phyloP scores from a whole-genome alignment of 1,140 invertebrate genomes.

The Drosophila mayri region DNA sequence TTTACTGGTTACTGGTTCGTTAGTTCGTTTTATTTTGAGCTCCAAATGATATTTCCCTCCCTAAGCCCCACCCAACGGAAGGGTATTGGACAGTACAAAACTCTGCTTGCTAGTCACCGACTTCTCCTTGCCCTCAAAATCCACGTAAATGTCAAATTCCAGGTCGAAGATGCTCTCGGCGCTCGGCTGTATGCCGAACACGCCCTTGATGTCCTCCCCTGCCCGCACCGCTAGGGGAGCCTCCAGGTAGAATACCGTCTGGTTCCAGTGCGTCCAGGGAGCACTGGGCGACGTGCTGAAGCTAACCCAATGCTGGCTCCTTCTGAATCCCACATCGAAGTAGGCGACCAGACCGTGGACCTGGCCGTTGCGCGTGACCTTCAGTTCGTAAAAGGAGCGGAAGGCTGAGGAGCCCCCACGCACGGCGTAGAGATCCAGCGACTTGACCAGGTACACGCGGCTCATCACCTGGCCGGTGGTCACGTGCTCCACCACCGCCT shows the following conservation, averaged over 20 bases:
- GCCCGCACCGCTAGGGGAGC: constrained; percentile 30
- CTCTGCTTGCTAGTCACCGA: constrained; percentile 17
- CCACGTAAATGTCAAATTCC: constrained; percentile 38
- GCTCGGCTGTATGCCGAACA: constrained; percentile 30
- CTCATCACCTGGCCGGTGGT: constrained; percentile 94
- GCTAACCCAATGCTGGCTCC: constrained; percentile 35
- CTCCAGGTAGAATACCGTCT: constrained; percentile 56
- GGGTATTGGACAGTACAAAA: constrained; percentile 15
- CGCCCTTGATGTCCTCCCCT: constrained; percentile 33
- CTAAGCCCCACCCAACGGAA: constrained; percentile 6
- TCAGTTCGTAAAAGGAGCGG: constrained; percentile 51
- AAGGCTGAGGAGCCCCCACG: constrained; percentile 10
- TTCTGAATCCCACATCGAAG: constrained; percentile 62
- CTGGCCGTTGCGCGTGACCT: constrained; percentile 32
- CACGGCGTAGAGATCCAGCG: constrained; percentile 46
- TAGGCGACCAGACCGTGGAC: constrained; percentile 52
- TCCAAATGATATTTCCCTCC: constrained; percentile 3
- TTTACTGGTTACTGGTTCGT: too few relatives aligned
- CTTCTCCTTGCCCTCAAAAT: constrained; percentile 34
- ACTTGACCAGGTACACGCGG: constrained; percentile 34
- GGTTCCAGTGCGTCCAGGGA: constrained; percentile 58
- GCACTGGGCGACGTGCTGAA: constrained; percentile 58
- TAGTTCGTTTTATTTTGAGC: constrained; percentile 12
- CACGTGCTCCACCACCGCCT: constrained; percentile 95
- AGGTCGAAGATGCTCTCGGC: constrained; percentile 27